Evolutionary conservation across 2,888 invertebrate species (phyloP).

Genomic region (Germaria angustata): DNA sequence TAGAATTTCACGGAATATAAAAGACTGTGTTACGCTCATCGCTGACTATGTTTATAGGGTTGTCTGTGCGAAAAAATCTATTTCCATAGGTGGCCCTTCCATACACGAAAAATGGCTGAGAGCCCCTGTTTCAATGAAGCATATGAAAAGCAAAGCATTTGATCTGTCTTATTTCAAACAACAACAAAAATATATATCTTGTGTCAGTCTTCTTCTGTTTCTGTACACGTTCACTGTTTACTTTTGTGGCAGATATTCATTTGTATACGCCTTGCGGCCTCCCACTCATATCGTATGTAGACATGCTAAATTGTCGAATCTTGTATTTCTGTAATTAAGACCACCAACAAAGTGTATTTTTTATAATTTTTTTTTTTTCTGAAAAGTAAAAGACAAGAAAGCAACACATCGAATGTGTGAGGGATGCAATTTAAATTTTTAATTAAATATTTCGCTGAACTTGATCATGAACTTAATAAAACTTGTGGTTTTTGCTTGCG

Average conservation of each 20-base stretch:
- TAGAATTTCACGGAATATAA: not conserved
- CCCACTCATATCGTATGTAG: slow-evolving; percentile 4
- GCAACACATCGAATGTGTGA: not conserved
- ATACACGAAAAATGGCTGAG: not conserved
- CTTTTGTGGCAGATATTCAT: slow-evolving; percentile 4
- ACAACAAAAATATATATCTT: not conserved
- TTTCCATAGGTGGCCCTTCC: no score
- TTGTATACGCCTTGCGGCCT: not conserved
- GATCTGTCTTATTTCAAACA: slow-evolving; percentile 30
- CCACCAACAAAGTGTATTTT: slow-evolving; percentile 45
- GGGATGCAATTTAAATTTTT: slow-evolving; percentile 5
- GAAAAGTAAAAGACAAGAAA: not conserved
- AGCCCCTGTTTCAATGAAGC: not conserved
- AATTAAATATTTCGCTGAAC: slow-evolving; percentile 33
- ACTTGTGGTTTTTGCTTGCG: not conserved
- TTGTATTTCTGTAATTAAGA: slow-evolving; percentile 48
- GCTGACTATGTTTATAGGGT: not conserved
- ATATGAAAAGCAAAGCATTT: slow-evolving; percentile 17
- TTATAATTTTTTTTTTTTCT: no score
- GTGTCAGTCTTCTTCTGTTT: not conserved
- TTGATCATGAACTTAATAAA: slow-evolving; percentile 35
- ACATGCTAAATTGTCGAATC: not conserved
- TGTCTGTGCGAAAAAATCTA: no score
- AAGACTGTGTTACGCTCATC: not conserved
- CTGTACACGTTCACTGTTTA: not conserved